Conservation (phyloP, 2,888 invertebrate genomes). For the Dryadula phaetusa region DNA sequence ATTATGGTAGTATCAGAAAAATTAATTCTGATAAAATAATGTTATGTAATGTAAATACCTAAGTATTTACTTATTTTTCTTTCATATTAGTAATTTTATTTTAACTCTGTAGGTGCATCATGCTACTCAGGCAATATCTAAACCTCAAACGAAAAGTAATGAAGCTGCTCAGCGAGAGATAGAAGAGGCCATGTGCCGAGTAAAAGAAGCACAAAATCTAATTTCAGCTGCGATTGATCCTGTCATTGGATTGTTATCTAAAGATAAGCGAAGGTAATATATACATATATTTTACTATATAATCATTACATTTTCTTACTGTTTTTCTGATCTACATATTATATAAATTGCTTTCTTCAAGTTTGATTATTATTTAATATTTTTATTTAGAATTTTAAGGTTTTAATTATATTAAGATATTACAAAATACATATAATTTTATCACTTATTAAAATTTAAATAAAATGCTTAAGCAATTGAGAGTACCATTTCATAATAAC, state of each 20-base stretch:
- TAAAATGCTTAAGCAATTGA: too few relatives aligned
- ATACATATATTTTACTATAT: too few relatives aligned
- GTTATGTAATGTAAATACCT: too few relatives aligned
- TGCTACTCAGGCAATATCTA: conserved; percentile 95
- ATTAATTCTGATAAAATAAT: not conserved
- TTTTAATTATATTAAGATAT: too few relatives aligned
- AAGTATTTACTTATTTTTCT: not conserved
- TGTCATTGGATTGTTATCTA: conserved; percentile 93
- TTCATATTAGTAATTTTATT: conserved; percentile 7
- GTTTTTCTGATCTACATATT: too few relatives aligned
- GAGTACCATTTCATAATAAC: too few relatives aligned
- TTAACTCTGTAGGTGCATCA: conserved; percentile 89
- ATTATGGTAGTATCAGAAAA: not conserved
- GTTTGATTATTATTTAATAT: too few relatives aligned
- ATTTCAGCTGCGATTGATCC: conserved; percentile 97
- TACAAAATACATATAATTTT: too few relatives aligned
- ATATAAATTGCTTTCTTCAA: too few relatives aligned
- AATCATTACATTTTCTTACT: too few relatives aligned
- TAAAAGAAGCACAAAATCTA: conserved; percentile 97
- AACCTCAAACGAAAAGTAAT: conserved; percentile 97
- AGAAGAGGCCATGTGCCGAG: conserved; percentile 98
- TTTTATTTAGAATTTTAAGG: too few relatives aligned
- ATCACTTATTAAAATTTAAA: too few relatives aligned
- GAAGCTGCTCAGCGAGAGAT: conserved; percentile 98
- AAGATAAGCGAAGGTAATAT: conserved; percentile 89